phyloP scores from a whole-genome alignment of 2,888 invertebrate species.

The Chrysotoxum bicinctum region DNA sequence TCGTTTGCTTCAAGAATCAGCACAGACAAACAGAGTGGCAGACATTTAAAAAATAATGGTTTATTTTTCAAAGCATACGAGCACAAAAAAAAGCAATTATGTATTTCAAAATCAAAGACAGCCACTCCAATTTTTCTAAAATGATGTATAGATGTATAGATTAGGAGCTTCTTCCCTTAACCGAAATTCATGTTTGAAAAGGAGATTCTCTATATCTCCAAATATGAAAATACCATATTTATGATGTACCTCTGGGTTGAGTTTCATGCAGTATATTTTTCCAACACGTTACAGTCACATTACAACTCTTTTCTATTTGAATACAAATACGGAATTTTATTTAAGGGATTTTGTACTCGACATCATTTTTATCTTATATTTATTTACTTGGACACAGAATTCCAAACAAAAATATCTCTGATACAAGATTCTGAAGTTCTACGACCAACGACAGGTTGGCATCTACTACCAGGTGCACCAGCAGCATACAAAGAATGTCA shows the following conservation, averaged over 20 bases:
- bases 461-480: conserved; percentile 5
- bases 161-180: no score
- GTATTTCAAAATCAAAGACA: no score
- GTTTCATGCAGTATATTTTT: background rate
- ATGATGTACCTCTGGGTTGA: background rate
- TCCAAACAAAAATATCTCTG: conserved; percentile 9
- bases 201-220: background rate
- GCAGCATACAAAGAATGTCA: conserved; percentile 7
- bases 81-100: no score
- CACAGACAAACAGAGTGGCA: no score
- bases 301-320: background rate
- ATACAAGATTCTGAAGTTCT: background rate
- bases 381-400: background rate
- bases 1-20: no score
- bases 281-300: background rate
- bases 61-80: no score
- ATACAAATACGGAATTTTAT: background rate
- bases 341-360: background rate
- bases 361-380: background rate
- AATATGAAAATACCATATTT: background rate
- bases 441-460: conserved; percentile 5
- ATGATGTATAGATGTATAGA: no score
- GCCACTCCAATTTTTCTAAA: no score
- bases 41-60: no score
- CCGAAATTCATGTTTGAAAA: no score